These are phyloP conservation scores for Leptopilina syphax DNA, from an alignment of 2,888 invertebrate genomes.

Conservation along the genomic window DNA sequence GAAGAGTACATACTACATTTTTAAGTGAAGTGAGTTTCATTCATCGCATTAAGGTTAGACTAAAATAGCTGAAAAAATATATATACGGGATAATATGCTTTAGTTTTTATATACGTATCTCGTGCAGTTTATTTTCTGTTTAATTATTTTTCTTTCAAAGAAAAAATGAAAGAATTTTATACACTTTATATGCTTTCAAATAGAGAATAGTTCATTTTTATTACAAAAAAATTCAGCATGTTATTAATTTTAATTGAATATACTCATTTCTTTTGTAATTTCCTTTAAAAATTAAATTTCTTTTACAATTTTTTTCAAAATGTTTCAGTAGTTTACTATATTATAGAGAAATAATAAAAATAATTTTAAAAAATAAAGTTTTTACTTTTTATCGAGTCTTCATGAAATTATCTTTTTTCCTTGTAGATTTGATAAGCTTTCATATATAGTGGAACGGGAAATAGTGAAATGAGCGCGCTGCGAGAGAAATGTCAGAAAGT, in stretches of 20 bases:
- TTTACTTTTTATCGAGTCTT: neutral
- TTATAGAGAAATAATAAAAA: neutral
- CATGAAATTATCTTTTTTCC: neutral
- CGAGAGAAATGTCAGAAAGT: neutral
- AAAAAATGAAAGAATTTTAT: neutral
- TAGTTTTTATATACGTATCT: neutral
- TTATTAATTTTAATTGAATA: too few relatives aligned
- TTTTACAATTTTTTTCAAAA: too few relatives aligned
- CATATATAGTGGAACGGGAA: neutral
- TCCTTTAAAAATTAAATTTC: too few relatives aligned
- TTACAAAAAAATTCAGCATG: too few relatives aligned
- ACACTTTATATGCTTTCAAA: too few relatives aligned
- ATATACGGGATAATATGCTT: too few relatives aligned
- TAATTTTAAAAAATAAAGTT: neutral
- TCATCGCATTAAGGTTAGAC: neutral
- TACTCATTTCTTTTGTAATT: too few relatives aligned
- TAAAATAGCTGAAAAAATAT: neutral
- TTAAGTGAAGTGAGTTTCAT: conserved; percentile 1
- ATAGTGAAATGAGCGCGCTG: neutral
- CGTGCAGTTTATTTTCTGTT: neutral
- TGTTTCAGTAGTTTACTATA: too few relatives aligned
- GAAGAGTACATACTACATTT: conserved; percentile 7
- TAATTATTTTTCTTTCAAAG: neutral
- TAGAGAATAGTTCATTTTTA: too few relatives aligned
- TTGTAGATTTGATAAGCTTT: neutral